Percentiles rank a stretch among this genome's conserved stretches.
phyloP scores from a whole-genome alignment of 1,140 invertebrate genomes.

The Melanaphis sacchari region DNA sequence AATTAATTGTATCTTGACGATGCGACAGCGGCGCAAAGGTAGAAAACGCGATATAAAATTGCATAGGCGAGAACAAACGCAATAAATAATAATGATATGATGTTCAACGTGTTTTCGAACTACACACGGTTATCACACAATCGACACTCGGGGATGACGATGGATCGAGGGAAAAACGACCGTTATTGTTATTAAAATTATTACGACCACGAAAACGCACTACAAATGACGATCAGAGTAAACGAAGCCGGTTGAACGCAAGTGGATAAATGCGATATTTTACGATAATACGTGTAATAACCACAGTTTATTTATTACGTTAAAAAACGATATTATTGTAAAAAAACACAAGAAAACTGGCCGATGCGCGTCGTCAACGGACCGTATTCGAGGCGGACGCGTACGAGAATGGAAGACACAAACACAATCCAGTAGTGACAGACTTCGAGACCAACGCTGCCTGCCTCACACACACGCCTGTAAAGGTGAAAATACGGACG shows the following conservation, averaged over 20 bases:
- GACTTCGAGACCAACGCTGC: neutral
- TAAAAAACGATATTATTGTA: neutral
- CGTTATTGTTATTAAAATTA: neutral
- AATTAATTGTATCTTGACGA: neutral
- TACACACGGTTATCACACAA: neutral
- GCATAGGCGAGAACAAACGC: neutral
- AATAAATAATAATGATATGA: neutral
- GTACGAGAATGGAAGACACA: constrained; percentile 34
- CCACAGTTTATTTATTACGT: neutral
- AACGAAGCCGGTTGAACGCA: neutral
- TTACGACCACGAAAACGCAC: neutral
- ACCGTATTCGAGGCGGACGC: neutral
- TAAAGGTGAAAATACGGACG: neutral
- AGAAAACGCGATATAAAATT: neutral
- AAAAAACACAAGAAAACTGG: neutral
- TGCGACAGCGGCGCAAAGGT: neutral
- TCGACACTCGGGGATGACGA: neutral
- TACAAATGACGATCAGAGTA: neutral
- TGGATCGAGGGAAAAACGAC: neutral
- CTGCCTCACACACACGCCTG: constrained; percentile 12
- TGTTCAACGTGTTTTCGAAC: neutral
- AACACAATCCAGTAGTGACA: neutral
- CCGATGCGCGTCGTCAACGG: neutral
- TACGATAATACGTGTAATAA: neutral
- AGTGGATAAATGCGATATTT: neutral